Evolutionary conservation across 2,797 vertebrate species (phyloP), one percentile per base, ranked within the genome.

Genomic region (Pseudotriccus pelzelni): DNA sequence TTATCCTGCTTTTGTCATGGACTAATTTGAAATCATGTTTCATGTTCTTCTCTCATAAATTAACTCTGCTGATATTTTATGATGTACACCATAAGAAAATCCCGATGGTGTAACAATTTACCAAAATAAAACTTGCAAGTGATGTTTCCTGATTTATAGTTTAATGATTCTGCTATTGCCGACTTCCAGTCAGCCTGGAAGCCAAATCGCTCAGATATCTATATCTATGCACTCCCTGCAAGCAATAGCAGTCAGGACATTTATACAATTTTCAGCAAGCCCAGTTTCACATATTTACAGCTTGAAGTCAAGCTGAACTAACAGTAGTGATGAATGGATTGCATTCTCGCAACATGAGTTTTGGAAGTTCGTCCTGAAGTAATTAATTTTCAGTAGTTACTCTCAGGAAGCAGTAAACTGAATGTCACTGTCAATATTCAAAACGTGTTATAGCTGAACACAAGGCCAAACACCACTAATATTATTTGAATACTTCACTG

Each of bases 341-440:
- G 0, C n/a, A 41, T 34, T 74, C 14, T n/a, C 8, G 0, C 60
- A 89, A 50, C 0, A 0, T 3, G 15, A 60, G 34, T 68, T 89
- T 43, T 50, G 44, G 44, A 93, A 80, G 46, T 30, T 52, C 36
- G 50, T 67, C 64, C 52, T 70, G 8, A 74, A 74, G n/a, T 16
- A 37, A 68, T 49, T 59, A 1, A 52, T 66, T 76, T 87, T 37
- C 56, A 64, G 41, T 19, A 60, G 37, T 53, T 60, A 34, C 47
- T 73, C 47, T 52, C 74, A 84, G 44, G 77, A 87, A 75, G 32
- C 63, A 74, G 44, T 25, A 46, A 89, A 77, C 32, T 39, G 53
- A 87, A 80, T 6, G 22, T 53, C 83, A 75, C 52, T 52, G 79
- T 16, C 47, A 28, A 55, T 6, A 12, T 37, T 70, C 34, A 77